Evolutionary conservation across 1,140 invertebrate genomes (phyloP).

Genomic region (Drosophila pseudoananassae): DNA sequence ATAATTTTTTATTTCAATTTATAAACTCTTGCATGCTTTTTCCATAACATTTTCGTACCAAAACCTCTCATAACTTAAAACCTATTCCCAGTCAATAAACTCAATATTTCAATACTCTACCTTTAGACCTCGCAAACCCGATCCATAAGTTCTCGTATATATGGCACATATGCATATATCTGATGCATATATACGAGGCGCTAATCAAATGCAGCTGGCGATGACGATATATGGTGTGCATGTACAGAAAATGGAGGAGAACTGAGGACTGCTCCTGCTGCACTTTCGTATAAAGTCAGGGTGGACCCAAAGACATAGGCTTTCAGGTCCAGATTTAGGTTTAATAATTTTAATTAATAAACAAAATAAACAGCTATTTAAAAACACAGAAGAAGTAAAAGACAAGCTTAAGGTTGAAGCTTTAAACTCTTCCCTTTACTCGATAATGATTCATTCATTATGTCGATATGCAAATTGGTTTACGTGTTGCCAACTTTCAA

Average conservation of each 20-base stretch:
- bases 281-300: conserved; percentile 12
- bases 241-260: conserved; percentile 18
- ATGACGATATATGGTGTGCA: conserved; percentile 31
- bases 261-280: conserved; percentile 11
- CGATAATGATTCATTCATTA: conserved; percentile 1
- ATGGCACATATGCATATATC: conserved; percentile 3
- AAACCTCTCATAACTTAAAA: no score
- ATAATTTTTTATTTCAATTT: not conserved
- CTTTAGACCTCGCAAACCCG: not conserved
- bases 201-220: conserved; percentile 74
- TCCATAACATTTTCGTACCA: not conserved
- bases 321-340: not conserved
- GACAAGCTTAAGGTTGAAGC: not conserved
- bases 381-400: not conserved
- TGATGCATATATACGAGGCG: conserved; percentile 32
- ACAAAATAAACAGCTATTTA: not conserved
- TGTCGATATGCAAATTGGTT: not conserved
- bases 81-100: not conserved
- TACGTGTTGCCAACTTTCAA: conserved; percentile 5
- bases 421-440: not conserved
- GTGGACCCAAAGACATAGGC: conserved; percentile 30
- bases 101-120: conserved; percentile 8
- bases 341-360: not conserved
- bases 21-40: not conserved
- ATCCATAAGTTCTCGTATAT: conserved; percentile 1